A percentile compares a stretch with the other conserved stretches of the same genome.
Evolutionary conservation across 2,113 vertebrate genomes (phyloP).

Genomic region (Zeus faber): DNA sequence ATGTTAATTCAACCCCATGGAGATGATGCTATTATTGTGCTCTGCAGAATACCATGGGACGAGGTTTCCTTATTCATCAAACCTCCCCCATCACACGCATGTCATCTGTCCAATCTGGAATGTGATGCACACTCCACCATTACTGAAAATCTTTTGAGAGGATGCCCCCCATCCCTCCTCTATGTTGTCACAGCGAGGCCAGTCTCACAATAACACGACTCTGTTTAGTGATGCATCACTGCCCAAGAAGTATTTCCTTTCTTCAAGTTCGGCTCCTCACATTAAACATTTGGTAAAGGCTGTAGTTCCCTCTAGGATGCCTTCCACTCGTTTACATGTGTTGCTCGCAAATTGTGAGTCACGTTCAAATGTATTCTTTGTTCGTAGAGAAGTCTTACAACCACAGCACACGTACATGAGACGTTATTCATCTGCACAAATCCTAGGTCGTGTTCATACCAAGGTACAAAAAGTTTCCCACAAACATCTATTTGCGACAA

Average conservation of each 20-base stretch:
- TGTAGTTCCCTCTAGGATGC: slow-evolving; percentile 4
- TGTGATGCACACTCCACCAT: slow-evolving; percentile 37
- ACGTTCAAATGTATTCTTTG: no score
- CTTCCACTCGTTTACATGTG: slow-evolving; percentile 30
- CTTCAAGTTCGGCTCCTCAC: slow-evolving; percentile 62
- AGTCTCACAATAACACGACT: slow-evolving; percentile 55
- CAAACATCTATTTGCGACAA: slow-evolving; percentile 17
- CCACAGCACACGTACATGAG: no score
- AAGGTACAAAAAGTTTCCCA: background rate
- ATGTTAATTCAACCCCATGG: slow-evolving; percentile 62
- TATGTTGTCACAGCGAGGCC: slow-evolving; percentile 35
- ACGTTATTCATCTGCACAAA: slow-evolving; percentile 7
- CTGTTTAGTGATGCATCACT: slow-evolving; percentile 62
- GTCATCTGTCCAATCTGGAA: slow-evolving; percentile 59
- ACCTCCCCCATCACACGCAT: slow-evolving; percentile 27
- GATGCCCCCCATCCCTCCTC: slow-evolving; percentile 35
- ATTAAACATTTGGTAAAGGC: slow-evolving; percentile 60
- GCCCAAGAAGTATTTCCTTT: slow-evolving; percentile 58
- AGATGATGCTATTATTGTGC: slow-evolving; percentile 58
- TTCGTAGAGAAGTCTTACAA: no score
- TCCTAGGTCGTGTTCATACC: background rate
- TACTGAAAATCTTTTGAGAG: slow-evolving; percentile 44
- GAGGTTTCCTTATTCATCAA: slow-evolving; percentile 64
- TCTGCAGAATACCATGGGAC: slow-evolving; percentile 48
- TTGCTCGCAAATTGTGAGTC: slow-evolving; percentile 9